Conservation (phyloP, 2,888 invertebrate genomes). For the Campopleginae sp. region DNA sequence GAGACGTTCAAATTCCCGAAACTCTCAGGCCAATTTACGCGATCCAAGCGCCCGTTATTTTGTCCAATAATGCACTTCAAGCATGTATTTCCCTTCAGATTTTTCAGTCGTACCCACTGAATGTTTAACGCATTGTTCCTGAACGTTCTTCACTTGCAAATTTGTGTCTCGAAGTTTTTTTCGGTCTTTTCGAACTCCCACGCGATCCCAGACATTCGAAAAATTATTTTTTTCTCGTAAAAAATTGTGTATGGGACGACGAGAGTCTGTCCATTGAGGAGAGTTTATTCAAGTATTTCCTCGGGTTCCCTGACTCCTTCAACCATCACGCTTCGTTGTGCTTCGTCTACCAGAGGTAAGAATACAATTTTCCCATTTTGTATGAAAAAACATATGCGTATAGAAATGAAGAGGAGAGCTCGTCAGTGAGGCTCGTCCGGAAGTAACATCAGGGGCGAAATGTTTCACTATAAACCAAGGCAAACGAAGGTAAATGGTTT, state of each 20-base stretch:
- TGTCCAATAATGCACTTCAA: background rate
- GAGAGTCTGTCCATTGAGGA: background rate
- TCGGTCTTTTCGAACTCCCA: too few relatives aligned
- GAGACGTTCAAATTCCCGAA: constrained; percentile 16
- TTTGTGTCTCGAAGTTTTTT: too few relatives aligned
- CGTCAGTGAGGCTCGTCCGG: constrained; percentile 16
- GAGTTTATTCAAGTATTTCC: background rate
- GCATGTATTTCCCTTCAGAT: background rate
- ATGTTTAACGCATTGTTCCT: too few relatives aligned
- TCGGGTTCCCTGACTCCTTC: background rate
- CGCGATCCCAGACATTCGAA: too few relatives aligned
- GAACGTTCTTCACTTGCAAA: too few relatives aligned
- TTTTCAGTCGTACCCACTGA: too few relatives aligned
- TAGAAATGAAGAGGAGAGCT: background rate
- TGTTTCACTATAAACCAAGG: constrained; percentile 67
- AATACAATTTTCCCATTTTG: background rate
- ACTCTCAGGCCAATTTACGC: constrained; percentile 11
- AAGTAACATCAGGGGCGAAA: constrained; percentile 37
- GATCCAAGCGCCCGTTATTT: constrained; percentile 26
- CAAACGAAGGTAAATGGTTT: constrained; percentile 75
- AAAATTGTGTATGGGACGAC: background rate
- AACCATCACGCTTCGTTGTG: background rate
- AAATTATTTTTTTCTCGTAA: background rate
- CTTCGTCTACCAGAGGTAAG: background rate
- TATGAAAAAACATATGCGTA: background rate